Evolutionary conservation across 2,113 vertebrate species (phyloP).

Genomic region (Rhinoptilus africanus): DNA sequence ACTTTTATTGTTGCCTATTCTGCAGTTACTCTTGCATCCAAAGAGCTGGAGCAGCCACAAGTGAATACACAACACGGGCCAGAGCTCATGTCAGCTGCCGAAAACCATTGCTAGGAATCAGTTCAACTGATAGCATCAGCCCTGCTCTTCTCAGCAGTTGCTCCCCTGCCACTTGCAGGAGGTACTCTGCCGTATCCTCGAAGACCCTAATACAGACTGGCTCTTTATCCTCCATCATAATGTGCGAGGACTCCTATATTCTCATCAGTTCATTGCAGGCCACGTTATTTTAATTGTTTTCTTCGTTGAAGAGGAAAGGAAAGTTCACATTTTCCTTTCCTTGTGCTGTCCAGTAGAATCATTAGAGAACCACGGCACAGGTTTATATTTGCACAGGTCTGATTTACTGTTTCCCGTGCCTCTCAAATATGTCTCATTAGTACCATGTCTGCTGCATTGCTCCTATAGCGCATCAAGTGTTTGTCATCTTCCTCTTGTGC

Average conservation of each 20-base stretch:
- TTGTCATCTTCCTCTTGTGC: background rate
- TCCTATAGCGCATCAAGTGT: accelerated
- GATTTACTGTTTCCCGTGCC: background rate
- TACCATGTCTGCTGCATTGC: background rate
- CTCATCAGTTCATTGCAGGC: background rate
- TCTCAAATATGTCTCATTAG: background rate
- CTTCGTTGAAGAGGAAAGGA: background rate
- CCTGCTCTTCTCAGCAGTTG: background rate
- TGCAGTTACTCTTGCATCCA: background rate
- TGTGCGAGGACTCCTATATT: background rate
- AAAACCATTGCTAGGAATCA: background rate
- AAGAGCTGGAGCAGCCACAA: background rate
- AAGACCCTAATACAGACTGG: background rate
- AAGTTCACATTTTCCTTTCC: background rate
- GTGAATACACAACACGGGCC: background rate
- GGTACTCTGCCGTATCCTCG: background rate
- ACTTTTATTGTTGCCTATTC: background rate
- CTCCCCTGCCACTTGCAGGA: background rate
- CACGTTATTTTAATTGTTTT: background rate
- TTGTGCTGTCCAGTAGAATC: background rate
- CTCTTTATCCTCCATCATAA: background rate
- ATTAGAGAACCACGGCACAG: background rate
- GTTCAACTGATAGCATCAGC: background rate
- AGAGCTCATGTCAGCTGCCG: background rate
- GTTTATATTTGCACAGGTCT: background rate